Conservation (phyloP, 2,888 invertebrate species). For the Actias luna region DNA sequence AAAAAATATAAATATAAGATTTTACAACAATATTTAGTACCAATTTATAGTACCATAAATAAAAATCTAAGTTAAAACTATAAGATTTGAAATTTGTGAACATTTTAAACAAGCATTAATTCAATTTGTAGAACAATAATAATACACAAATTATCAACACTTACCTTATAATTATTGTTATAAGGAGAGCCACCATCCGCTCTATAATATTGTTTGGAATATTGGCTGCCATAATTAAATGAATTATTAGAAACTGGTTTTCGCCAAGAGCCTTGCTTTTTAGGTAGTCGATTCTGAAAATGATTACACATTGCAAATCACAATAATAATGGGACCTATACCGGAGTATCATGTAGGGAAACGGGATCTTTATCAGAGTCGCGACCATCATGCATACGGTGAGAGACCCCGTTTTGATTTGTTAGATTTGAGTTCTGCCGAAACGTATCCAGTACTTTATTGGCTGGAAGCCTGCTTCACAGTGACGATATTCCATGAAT, state of each 20-base stretch:
- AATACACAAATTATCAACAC: conserved; percentile 19
- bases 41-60: no score
- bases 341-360: no score
- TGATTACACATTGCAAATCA: not conserved
- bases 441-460: no score
- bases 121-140: not conserved
- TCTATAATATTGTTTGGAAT: conserved; percentile 68
- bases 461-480: no score
- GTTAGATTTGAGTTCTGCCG: no score
- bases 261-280: conserved; percentile 71
- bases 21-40: no score
- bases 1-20: no score
- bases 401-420: no score
- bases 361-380: no score
- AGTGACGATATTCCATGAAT: no score
- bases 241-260: conserved; percentile 60
- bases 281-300: conserved; percentile 70
- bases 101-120: not conserved
- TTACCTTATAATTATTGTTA: conserved; percentile 60
- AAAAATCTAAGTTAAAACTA: no score
- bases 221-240: conserved; percentile 61
- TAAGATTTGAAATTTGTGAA: not conserved
- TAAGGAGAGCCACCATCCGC: conserved; percentile 50
- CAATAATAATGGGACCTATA: not conserved
- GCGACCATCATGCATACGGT: no score